Base-by-base conservation (phyloP, 2,797 vertebrate genomes). In the Artibeus lituratus region DNA sequence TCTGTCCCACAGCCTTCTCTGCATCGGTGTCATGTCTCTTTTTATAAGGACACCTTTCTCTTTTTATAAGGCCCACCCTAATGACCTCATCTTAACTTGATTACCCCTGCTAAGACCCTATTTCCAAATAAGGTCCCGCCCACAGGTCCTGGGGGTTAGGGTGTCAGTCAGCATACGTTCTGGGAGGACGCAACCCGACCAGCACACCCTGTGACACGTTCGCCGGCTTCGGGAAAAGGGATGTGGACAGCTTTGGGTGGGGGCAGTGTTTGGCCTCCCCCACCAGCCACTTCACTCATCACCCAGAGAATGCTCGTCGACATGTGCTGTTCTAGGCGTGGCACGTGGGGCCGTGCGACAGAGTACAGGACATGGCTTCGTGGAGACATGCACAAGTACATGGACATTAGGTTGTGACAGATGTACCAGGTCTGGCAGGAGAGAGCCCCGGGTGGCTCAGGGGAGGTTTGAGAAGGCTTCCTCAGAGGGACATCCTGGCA, bases 311-410 rank as follows among this genome's bases (percentile, higher is more conserved):
- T 8, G 18, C 55, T 21, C 18, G 0, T 18, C 24, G 47, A 37
- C n/a, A 12, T 1, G 19, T 21, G 0, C 10, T 57, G 1, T 29
- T 69, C 57, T 74, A 70, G 73, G 14, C 8, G 0, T 24, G 35
- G 2, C 0, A 2, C 44, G 2, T 3, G 3, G 16, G 74, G 10
- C 21, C 69, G 4, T 9, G 1, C 16, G 9, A 8, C 9, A 0
- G 2, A 7, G 1, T 9, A 29, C 11, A 15, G 76, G 55, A 44
- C 35, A 12, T 3, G 11, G 73, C 49, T 73, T 62, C 10, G 0
- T 67, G 77, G 67, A 67, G 74, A 88, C 67, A 22, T 18, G 0
- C 42, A n/a, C 42, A 57, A 47, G 39, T 39, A 35, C 87, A 47
- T 53, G 19, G 51, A 53, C 51, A 8, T 53, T 76, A 37, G 57